Evolutionary conservation across 2,797 vertebrate genomes (phyloP), one percentile per base, ranked within the genome.

Genomic region (Sebastes oblongus): DNA sequence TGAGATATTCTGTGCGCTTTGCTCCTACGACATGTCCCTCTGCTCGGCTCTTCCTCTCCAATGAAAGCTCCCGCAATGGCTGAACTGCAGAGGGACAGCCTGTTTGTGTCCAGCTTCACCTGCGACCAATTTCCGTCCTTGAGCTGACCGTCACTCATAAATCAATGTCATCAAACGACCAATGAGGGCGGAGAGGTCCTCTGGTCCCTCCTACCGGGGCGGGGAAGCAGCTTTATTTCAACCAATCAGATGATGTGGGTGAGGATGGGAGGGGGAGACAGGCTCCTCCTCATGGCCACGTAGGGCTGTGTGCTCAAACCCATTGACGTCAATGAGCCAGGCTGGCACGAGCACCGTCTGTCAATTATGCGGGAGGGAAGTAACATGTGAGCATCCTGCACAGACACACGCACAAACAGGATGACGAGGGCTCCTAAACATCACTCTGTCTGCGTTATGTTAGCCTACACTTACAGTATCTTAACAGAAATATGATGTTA

Each of bases 241-340:
- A 54, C 92, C 88, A 92, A 92, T 91, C 24, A 2, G 9, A 2
- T 9, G 1, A 39, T 3, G 0, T 1, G 18, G 7, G 12, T 16
- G 7, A 46, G 30, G 22, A 1, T 2, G 50, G 2, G 56, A 30
- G n/a, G 11, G 10, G 4, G 10, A 2, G 25, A 18, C 1, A 8
- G 5, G 61, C 13, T 8, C 79, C 88, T 50, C 90, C 88, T 18
- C 66, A 14, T 29, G 46, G 72, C 74, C 77, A 91, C 90, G 91
- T 94, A 85, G 77, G 55, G 75, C 8, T 65, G 64, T 18, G 29
- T 30, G 59, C 56, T 73, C 46, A 78, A 72, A 90, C 62, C 86
- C 79, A 88, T 89, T 95, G 94, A 95, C 94, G 94, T 95, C 93
- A 95, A 85, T 90, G 89, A 66, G 66, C 5, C 55, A 9, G 78